Base-by-base conservation (phyloP, 2,113 vertebrate species). In the Dunckerocampus dactyliophorus region DNA sequence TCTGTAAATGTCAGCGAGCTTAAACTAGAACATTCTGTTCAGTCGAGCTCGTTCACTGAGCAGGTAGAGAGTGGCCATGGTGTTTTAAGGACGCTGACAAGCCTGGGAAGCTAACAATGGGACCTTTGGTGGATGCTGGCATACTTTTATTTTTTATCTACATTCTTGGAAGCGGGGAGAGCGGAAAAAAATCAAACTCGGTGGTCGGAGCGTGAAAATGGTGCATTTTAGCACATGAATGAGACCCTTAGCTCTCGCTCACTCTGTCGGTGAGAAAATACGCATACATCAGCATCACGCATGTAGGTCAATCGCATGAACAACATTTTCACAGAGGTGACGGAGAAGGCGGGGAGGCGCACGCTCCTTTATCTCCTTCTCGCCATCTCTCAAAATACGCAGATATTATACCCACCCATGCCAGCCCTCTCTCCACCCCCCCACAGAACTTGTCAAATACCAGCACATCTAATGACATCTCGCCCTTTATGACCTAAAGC, bases 251-350 rank as follows among this genome's bases (percentile, higher is more conserved):
- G 77, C 79, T 54, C 65, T 69, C 71, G 72, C 65, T 61, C 58
- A 49, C 52, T 71, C 59, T 47, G 8, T 42, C 45, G 63, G 42
- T 52, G 56, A 34, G 31, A 65, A 59, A 67, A 54, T 52, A 15
- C 69, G 74, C 70, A 62, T 74, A 72, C 72, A 68, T 34, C 19
- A 50, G 59, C 69, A 37, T 19, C 15, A 65, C 47, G 51, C 75
- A 87, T 83, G 83, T 87, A 82, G 85, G 85, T 87, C 81, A 82
- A 56, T 67, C 76, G 83, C 74, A 83, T 82, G 85, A 87, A 83
- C 85, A 82, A 77, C 75, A 68, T 72, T 76, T 62, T 72, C 68
- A 75, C 75, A 60, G 69, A 68, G 67, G 71, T 72, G 74, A 63
- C 52, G 47, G 64, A 69, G 69, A 72, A 67, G 77, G 67, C 58